Base-by-base conservation (phyloP, 2,797 vertebrate genomes). In the Mus minutoides region DNA sequence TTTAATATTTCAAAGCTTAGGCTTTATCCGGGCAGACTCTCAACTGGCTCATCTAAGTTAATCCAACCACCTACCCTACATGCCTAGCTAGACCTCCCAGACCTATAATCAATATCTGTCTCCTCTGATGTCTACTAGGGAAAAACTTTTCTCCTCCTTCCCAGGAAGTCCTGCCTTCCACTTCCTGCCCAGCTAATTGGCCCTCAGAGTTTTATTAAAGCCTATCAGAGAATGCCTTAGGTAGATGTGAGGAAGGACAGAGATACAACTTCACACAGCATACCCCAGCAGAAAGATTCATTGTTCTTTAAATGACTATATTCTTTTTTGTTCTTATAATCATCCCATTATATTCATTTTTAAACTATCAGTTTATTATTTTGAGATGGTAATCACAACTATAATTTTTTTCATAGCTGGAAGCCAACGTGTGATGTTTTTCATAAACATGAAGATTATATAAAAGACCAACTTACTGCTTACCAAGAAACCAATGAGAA, bases 361-460 rank as follows among this genome's bases (percentile, higher is more conserved):
- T 77, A 40, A 31, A 78, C 84, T 90, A 91, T 93, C 52, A 64
- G 1, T 94, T 96, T 0, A 76, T 94, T 54, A 43, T 97, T 98
- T 90, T 93, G n/a, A 86, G 76, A n/a, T 95, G 2, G 7, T 94
- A 77, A 94, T 96, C 95, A 85, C 17, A 94, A 67, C 67, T 95
- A 90, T 79, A 10, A 37, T 88, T 73, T 97, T 98, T 94, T 95
- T 88, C 43, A 60, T 95, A 99, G 99, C 73, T 99, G 98, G 98
- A 98, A 98, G 85, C 97, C 98, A 88, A 98, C 98, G 2, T 98
- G 92, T 95, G 92, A 90, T 94, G 91, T 98, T 97, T 98, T 99
- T 92, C 97, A 77, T 97, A 98, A 98, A 69, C 98, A 99, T 95
- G 98, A 98, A 98, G 96, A 98, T 79, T 98, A 98, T 95, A 95